A percentile compares a stretch with the other conserved stretches of the same genome.
Evolutionary conservation across 2,113 vertebrate genomes (phyloP).

Genomic region (Anthoscopus minutus): DNA sequence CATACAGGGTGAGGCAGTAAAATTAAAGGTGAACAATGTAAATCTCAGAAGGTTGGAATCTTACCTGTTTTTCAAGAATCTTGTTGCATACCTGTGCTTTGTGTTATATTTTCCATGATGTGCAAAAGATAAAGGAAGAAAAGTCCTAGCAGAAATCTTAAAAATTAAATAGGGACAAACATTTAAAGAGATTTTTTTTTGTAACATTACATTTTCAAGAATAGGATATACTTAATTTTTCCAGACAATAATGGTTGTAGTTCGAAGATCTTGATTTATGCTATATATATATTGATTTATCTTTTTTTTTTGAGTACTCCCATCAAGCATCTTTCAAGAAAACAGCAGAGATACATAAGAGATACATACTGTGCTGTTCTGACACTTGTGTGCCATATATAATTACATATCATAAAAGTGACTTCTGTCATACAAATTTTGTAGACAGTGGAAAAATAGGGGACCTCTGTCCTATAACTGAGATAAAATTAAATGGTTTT

Average conservation of each 20-base stretch:
- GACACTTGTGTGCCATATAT: background rate
- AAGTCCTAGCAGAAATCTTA: background rate
- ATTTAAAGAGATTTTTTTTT: background rate
- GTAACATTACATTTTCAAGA: background rate
- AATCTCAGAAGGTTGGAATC: background rate
- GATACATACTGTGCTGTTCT: background rate
- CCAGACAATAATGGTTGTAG: background rate
- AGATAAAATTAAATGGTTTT: background rate
- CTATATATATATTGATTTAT: too few species aligned
- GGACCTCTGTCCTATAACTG: background rate
- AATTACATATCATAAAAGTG: too few species aligned
- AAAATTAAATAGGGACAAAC: background rate
- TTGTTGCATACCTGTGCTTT: background rate
- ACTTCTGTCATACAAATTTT: background rate
- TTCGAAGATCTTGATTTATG: background rate
- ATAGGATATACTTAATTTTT: background rate
- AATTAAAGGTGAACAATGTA: background rate
- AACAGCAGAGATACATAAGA: background rate
- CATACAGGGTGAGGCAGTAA: background rate
- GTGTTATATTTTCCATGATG: background rate
- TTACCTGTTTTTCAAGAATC: background rate
- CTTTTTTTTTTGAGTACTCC: background rate
- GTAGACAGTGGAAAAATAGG: background rate
- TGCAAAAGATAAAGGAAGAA: background rate
- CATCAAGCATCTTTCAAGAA: background rate